Base-by-base conservation (phyloP, 2,888 invertebrate species). In the Calameuta filiformis region DNA sequence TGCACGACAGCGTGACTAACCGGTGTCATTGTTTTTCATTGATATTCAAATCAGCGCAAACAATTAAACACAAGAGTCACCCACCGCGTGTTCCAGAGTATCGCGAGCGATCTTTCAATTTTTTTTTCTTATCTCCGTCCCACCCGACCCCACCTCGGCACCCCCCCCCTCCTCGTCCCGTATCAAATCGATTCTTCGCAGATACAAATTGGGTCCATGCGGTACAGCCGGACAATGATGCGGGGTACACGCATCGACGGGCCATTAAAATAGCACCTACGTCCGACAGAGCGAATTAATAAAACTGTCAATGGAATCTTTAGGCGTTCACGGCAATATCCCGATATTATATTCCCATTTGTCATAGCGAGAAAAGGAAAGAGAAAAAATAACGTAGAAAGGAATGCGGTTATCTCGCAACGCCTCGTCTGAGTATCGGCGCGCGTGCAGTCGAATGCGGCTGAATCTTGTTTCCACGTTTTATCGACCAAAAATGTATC, bases 361-460 rank as follows among this genome's bases (percentile, higher is more conserved):
- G 56, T 56, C 56, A 56, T 56, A 56, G 56, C 56, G 56, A 23
- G 56, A 56, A 9, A 56, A 56, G 2, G 56, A 56, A 9, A 9
- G 56, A 56, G 23, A 56, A 56, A 56, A 23, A 56, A 15, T 15
- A 56, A 23, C 23, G 40, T 77, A 73, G 76, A 23, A 35, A 33
- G 83, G 85, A 85, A 85, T 85, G 85, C 83, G 79, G 85, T 82
- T 82, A 81, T 84, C 83, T 81, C 81, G 77, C 76, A 37, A 71
- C 40, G 71, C 79, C 75, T 76, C 73, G 73, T 73, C 34, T 11
- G 73, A n/a, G 34, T 35, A n/a, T 35, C 81, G 81, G 79, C 76
- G 81, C 79, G 80, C 76, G 78, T 78, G 77, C 77, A 78, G 76
- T 76, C 76, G 77, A 75, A 69, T 83, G 9, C 79, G 79, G 79